Conservation (phyloP, 2,797 vertebrate species). For the Bradypodion pumilum region DNA sequence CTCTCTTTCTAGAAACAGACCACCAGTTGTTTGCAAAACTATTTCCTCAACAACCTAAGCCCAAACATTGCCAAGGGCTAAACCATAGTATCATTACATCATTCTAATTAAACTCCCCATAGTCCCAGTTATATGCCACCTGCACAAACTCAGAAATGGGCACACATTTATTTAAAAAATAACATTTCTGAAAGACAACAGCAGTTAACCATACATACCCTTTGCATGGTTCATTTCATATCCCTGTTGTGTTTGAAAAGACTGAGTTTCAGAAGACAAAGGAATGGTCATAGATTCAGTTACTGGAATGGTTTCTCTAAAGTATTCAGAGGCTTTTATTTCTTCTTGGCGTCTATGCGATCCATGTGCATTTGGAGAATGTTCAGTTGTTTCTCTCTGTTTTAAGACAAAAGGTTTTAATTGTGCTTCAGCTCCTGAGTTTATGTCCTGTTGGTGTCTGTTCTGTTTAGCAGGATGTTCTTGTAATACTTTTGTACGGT, state of each 20-base stretch:
- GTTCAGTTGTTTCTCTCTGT: conserved; percentile 27
- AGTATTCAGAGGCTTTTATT: conserved; percentile 31
- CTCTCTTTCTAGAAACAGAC: neutral
- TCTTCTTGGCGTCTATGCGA: conserved; percentile 51
- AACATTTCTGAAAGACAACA: neutral
- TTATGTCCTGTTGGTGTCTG: conserved; percentile 40
- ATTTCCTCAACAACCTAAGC: neutral
- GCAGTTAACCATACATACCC: conserved; percentile 63
- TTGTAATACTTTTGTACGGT: conserved; percentile 57
- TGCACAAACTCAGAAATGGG: neutral
- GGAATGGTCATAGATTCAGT: conserved; percentile 63
- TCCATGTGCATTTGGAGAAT: conserved; percentile 56
- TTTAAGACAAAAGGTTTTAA: conserved; percentile 39
- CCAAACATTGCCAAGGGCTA: neutral
- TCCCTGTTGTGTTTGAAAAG: conserved; percentile 55
- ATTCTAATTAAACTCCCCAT: neutral
- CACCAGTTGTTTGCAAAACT: neutral
- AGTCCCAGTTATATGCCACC: neutral
- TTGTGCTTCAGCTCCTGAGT: conserved; percentile 32
- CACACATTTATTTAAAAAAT: neutral
- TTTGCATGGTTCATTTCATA: conserved; percentile 67
- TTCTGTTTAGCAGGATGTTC: conserved; percentile 47
- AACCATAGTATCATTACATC: neutral
- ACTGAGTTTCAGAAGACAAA: conserved; percentile 59
- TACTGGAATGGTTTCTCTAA: conserved; percentile 46